Base-by-base conservation (phyloP, 1,140 invertebrate genomes). In the Drosophila nebulosa region DNA sequence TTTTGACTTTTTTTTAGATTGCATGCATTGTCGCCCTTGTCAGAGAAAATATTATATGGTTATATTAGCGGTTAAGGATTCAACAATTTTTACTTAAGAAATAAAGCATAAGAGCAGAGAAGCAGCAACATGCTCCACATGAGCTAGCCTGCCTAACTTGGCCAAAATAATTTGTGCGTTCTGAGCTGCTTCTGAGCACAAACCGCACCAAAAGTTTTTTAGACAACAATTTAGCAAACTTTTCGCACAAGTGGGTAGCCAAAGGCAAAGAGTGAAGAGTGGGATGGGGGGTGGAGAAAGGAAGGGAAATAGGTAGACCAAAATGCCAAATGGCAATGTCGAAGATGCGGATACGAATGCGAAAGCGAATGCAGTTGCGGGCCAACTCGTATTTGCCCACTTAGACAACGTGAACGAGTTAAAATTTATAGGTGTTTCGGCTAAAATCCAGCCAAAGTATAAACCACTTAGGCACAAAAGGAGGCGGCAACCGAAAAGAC, bases 371-470 rank as follows among this genome's bases (percentile, higher is more conserved):
- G 69, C 63, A 64, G 63, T 50, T 61, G 63, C 50, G 55, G 50
- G 50, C 62, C 57, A 86, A 69, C 64, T 74, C 72, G 78, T 86
- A 75, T 74, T 78, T 88, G 83, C 81, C 81, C 81, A 88, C 81
- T 85, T 85, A 85, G 69, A 85, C 81, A 88, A 69, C 61, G 39
- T 46, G 78, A 85, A 78, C 64, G 81, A 86, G 81, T 88, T 88
- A 79, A 88, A 86, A 86, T 86, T 86, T 86, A 86, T 86, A 83
- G 81, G 83, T 86, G 83, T 86, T 86, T 86, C 83, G 75, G 53
- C 68, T 72, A 86, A 86, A 88, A 86, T 88, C 83, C 88, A 68
- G 78, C 83, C 64, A 77, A 46, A 67, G 78, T 83, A 81, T 88
- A 86, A 86, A 76, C 81, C 81, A 86, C 83, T 86, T 86, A 86